Base-by-base conservation (phyloP, 2,113 vertebrate species). In the Misgurnus mizolepis region DNA sequence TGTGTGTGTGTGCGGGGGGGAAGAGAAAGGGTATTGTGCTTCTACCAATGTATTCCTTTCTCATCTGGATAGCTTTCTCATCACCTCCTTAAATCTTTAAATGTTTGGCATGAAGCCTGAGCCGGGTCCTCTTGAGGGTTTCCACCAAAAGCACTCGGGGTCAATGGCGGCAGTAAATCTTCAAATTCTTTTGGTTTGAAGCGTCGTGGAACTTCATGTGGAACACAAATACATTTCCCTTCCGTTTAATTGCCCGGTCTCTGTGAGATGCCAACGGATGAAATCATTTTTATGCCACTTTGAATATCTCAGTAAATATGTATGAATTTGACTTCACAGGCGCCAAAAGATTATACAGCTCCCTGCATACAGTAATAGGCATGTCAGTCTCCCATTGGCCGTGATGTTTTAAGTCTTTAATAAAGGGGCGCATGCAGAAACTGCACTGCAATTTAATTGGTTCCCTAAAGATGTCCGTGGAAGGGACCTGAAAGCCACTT, bases 81-180 rank as follows among this genome's bases (percentile, higher is more conserved):
- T 94, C 97, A 97, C 96, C 96, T 97, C 96, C 95, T 98, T 96
- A 97, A 97, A 95, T 96, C 95, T 97, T 96, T 96, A 94, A 89
- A 94, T 93, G 89, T 90, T 97, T 96, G 95, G 95, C 94, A 83
- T 89, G 88, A 87, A 92, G 95, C 94, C 94, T 90, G 90, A 94
- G 90, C 90, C 93, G 93, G 58, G 94, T 95, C 93, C 89, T 89
- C 93, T 94, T 94, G 94, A 95, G 95, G 91, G 88, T 82, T 65
- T 67, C 88, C 89, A 91, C 89, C 88, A 67, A 60, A 92, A 84
- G 91, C 91, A 93, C 87, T 88, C 87, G 91, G 91, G 95, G 91
- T 95, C 95, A 93, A 89, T 88, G 87, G 90, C 80, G 87, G 89
- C 92, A 86, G 91, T 96, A 95, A 95, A 95, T 96, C 93, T 93